phyloP scores from a whole-genome alignment of 1,140 invertebrate genomes.

The Cardiocondyla obscurior region DNA sequence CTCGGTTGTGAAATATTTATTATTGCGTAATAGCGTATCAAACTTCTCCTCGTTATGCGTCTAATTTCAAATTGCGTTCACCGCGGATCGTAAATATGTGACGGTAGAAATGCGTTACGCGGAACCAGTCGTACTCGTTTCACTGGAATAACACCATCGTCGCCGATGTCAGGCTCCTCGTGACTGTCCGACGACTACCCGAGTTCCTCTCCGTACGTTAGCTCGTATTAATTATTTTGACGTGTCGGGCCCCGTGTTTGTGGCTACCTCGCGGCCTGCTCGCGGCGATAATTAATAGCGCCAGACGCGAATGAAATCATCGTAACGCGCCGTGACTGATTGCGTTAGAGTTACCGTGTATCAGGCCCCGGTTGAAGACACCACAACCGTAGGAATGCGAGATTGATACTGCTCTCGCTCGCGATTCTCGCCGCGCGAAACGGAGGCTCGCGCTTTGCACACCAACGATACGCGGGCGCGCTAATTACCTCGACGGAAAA shows the following conservation, averaged over 20 bases:
- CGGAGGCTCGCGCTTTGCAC: conserved; percentile 1
- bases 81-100: conserved; percentile 15
- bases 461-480: not conserved
- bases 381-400: conserved; percentile 24
- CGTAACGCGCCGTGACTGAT: conserved; percentile 71
- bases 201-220: conserved; percentile 41
- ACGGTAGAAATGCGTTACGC: not conserved
- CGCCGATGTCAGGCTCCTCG: conserved; percentile 13
- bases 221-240: conserved; percentile 69
- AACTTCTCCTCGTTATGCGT: not conserved
- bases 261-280: conserved; percentile 51
- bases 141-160: conserved; percentile 58
- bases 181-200: conserved; percentile 48
- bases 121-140: conserved; percentile 59
- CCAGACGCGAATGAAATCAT: conserved; percentile 70
- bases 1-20: not conserved
- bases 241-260: conserved; percentile 60
- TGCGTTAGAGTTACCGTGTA: conserved; percentile 66
- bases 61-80: not conserved
- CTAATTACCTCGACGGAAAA: conserved; percentile 47
- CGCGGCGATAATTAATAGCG: conserved; percentile 68
- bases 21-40: not conserved
- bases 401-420: conserved; percentile 61
- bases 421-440: conserved; percentile 28
- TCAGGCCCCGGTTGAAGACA: conserved; percentile 56